Evolutionary conservation across 2,888 invertebrate genomes (phyloP), one percentile per base, ranked within the genome.

Genomic region (Drosophila mercatorum): DNA sequence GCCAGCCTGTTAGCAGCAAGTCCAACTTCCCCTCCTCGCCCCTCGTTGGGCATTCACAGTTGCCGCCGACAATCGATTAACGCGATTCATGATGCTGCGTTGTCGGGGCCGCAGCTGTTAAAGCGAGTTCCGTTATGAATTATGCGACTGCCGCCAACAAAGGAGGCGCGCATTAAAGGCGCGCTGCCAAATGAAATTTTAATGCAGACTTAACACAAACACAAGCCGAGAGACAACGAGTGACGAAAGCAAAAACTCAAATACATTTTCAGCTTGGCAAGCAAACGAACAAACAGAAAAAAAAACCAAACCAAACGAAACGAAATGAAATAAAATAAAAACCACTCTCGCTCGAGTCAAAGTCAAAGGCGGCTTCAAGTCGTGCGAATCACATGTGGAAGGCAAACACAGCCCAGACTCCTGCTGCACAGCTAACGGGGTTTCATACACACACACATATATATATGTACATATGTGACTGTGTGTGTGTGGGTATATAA

Each of bases 121-220:
- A 56, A 28, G 68, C 34, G 51, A 40, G 38, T 49, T 75, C 46
- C 22, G 75, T 58, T 61, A 55, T 71, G 52, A 59, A 70, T 69
- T 61, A 47, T 75, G 72, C 62, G 49, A 51, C 61, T 62, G 11
- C 46, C 44, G 43, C 46, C 44, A 34, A 44, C 43, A 44, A 57
- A 8, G 44, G 34, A 28, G n/a, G 26, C 28, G 22, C 10, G 40
- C 52, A 56, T 63, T 68, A 68, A 73, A 59, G 71, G 28, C 73
- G 28, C 73, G 38, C 58, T 61, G 70, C 41, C 53, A 72, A 72
- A 59, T 82, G 68, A 72, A 82, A 82, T 79, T 74, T 68, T 80
- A 72, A 85, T 82, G 85, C 80, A 72, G 77, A 82, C 70, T 70
- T 76, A 64, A 73, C 44, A 65, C 57, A 61, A 56, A 43, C 66